A percentile compares a stretch with the other conserved stretches of the same genome.
phyloP scores from a whole-genome alignment of 2,888 invertebrate genomes.

The Sabellastarte sp. region DNA sequence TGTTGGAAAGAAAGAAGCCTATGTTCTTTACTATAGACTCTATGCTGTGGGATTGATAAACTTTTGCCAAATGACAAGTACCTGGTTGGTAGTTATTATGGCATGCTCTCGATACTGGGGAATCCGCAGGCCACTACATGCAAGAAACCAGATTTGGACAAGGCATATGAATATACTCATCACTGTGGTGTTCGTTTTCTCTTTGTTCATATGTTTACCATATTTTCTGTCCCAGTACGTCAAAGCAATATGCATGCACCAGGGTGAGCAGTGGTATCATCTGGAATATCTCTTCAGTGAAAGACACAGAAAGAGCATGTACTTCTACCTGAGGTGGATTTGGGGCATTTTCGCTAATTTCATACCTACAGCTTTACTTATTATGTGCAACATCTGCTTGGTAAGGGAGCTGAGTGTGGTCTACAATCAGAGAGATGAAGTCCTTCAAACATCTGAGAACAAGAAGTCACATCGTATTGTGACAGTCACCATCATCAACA shows the following conservation, averaged over 20 bases:
- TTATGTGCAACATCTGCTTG: slow-evolving; percentile 47
- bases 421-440: neutral
- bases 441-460: neutral
- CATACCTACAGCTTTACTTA: slow-evolving; percentile 43
- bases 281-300: neutral
- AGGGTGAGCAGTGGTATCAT: neutral
- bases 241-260: neutral
- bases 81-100: slow-evolving; percentile 73
- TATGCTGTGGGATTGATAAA: slow-evolving; percentile 48
- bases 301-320: neutral
- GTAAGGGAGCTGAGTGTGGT: slow-evolving; percentile 40
- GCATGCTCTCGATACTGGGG: slow-evolving; percentile 75
- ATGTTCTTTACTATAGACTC: slow-evolving; percentile 31
- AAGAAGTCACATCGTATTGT: slow-evolving; percentile 14
- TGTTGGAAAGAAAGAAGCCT: neutral
- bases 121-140: slow-evolving; percentile 71
- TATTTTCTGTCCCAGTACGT: slow-evolving; percentile 18
- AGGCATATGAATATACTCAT: slow-evolving; percentile 66
- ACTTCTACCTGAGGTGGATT: slow-evolving; percentile 23
- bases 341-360: slow-evolving; percentile 51
- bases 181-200: slow-evolving; percentile 67
- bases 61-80: slow-evolving; percentile 67
- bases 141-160: slow-evolving; percentile 63
- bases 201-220: slow-evolving; percentile 70
- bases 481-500: slow-evolving; percentile 47